Evolutionary conservation across 2,113 vertebrate genomes (phyloP).

Genomic region (Gallinago jamesoni): DNA sequence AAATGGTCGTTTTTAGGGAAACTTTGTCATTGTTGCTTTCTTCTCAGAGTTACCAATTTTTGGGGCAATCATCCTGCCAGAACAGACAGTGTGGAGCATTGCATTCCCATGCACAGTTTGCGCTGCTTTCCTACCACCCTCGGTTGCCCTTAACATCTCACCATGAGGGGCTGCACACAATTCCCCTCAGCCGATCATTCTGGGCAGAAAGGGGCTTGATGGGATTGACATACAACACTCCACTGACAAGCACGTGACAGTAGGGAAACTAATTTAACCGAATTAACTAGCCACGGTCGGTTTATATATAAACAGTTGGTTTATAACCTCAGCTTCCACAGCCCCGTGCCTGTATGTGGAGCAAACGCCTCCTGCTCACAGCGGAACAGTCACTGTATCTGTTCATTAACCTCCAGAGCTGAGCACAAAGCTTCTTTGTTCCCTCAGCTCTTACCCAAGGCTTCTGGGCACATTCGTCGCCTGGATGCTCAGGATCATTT

Average conservation of each 20-base stretch:
- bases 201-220: fast-evolving
- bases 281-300: not conserved
- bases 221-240: not conserved
- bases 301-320: not conserved
- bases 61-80: not conserved
- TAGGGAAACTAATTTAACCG: not conserved
- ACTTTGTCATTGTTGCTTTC: not conserved
- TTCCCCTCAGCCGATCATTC: not conserved
- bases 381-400: not conserved
- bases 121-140: not conserved
- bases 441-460: not conserved
- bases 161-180: fast-evolving
- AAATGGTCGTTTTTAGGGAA: not conserved
- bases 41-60: not conserved
- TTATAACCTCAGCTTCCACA: not conserved
- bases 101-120: not conserved
- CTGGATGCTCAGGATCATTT: not conserved
- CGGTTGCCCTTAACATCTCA: no score
- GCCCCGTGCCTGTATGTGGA: not conserved
- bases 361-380: not conserved
- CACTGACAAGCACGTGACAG: not conserved
- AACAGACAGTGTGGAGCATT: not conserved
- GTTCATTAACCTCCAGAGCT: not conserved
- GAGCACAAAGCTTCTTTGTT: not conserved
- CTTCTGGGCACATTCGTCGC: not conserved